These are phyloP conservation scores for Rhagologus leucostigma DNA, from an alignment of 2,113 vertebrate genomes.

Conservation along the genomic window DNA sequence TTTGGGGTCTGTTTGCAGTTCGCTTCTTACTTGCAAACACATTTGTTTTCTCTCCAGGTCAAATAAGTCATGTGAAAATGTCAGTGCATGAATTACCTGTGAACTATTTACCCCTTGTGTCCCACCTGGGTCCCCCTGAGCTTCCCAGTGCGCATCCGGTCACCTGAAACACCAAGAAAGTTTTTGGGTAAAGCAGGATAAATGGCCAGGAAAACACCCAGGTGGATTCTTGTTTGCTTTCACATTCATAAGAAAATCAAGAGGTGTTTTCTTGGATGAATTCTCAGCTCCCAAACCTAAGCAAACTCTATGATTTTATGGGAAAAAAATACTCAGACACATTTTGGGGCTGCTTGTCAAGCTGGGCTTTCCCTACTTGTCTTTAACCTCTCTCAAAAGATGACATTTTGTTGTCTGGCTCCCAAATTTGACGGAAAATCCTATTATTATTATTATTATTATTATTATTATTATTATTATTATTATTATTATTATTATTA, in stretches of 20 bases:
- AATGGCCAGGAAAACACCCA: background rate
- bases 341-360: background rate
- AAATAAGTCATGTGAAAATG: background rate
- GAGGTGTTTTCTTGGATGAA: background rate
- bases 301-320: background rate
- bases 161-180: background rate
- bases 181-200: background rate
- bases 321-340: accelerated
- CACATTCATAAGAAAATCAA: background rate
- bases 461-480: background rate
- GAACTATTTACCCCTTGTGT: background rate
- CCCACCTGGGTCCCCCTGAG: background rate
- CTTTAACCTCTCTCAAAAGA: background rate
- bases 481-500: background rate
- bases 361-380: no score
- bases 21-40: background rate
- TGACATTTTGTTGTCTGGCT: background rate
- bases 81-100: slow-evolving; percentile 9
- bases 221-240: background rate
- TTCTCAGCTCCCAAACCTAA: background rate
- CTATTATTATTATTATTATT: background rate
- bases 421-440: background rate
- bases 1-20: background rate
- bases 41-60: slow-evolving; percentile 18
- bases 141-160: accelerated